Conservation (phyloP, 1,140 invertebrate species). For the Pseudoatta argentina region DNA sequence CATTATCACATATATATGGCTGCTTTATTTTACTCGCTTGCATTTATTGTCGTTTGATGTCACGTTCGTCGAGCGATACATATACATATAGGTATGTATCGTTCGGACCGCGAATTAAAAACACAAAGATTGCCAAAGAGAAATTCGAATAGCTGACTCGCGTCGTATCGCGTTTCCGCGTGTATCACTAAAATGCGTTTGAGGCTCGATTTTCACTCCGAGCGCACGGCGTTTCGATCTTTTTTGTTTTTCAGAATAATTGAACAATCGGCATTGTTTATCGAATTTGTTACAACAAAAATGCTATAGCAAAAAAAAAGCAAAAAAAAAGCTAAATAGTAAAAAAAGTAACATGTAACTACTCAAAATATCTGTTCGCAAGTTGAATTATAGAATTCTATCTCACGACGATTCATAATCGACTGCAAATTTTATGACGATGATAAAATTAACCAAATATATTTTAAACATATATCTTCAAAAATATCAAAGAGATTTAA, state of each 20-base stretch:
- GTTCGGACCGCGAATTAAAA: slow-evolving; percentile 29
- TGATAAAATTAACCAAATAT: not conserved
- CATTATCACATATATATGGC: not conserved
- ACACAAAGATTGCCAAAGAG: slow-evolving; percentile 51
- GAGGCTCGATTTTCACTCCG: slow-evolving; percentile 52
- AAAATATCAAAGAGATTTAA: not conserved
- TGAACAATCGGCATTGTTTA: slow-evolving; percentile 49
- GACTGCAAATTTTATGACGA: not conserved
- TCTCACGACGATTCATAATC: not conserved
- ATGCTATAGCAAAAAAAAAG: not conserved
- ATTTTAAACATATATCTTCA: not conserved
- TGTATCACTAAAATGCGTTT: slow-evolving; percentile 53
- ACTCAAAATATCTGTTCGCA: not conserved
- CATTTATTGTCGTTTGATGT: slow-evolving; percentile 52
- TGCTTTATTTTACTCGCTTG: slow-evolving; percentile 16
- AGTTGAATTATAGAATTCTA: not conserved
- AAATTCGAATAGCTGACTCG: slow-evolving; percentile 42
- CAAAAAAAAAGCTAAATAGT: not conserved
- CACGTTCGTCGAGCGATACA: not conserved
- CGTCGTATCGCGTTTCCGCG: slow-evolving; percentile 39
- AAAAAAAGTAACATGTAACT: not conserved
- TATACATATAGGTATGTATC: not conserved
- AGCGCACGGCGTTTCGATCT: not conserved
- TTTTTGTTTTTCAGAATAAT: slow-evolving; percentile 41
- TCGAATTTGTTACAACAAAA: slow-evolving; percentile 17